Evolutionary conservation across 2,797 vertebrate genomes (phyloP), one percentile per base, ranked within the genome.

Genomic region (Hypotaenidia philippensis): DNA sequence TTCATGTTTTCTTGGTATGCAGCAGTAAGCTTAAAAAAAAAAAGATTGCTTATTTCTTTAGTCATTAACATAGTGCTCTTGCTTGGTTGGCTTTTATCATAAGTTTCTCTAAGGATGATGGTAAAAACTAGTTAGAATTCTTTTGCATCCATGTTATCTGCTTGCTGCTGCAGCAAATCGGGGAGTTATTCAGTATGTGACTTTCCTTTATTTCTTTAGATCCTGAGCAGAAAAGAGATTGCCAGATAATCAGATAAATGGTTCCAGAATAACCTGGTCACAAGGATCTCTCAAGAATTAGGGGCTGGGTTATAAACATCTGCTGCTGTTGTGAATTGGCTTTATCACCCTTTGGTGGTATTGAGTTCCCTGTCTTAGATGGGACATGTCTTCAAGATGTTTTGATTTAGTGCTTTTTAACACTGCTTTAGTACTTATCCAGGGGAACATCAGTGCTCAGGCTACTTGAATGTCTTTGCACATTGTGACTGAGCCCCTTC

Each of bases 311-410:
- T 77, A 60, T 45, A 74, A 66, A 65, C 53, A 82, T 77, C 60
- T 90, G 66, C 55, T 86, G 25, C 63, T 87, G 79, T 40, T 75
- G 50, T 68, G 64, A 79, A 66, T 70, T 84, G 49, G 36, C 41
- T 90, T 95, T 55, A 38, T 94, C 90, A 89, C 47, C 44, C 29
- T 82, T 52, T 87, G 77, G 68, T 74, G 71, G 59, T 41, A 76
- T 27, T 5, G 25, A 83, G 74, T 84, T 85, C 17, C 27, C n/a
- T 19, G 32, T 71, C 20, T 90, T 88, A 55, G 15, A 31, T 74
- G 52, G 53, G 56, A 76, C 11, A 41, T 79, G 72, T 55, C 49
- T 87, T 83, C 5, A 55, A 61, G 53, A 21, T 72, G 25, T 36
- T 86, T 72, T 63, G 18, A 52, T 91, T 65, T 86, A 41, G 11